Conservation (phyloP, 2,888 invertebrate species). For the Cephus nigrinus region DNA sequence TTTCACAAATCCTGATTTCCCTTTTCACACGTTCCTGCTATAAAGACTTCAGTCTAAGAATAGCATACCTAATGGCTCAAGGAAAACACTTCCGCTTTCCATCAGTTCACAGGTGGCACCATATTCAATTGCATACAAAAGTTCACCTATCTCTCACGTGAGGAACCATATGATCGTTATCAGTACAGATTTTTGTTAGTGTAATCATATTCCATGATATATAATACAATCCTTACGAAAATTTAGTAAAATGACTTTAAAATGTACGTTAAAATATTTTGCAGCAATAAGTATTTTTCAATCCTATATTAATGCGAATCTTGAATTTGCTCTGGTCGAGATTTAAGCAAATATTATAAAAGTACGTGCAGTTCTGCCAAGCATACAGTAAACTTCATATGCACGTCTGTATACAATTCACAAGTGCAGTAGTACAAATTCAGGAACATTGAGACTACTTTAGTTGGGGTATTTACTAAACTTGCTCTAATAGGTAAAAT, state of each 20-base stretch:
- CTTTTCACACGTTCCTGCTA: background rate
- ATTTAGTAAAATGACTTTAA: too few species aligned
- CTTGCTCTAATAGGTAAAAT: background rate
- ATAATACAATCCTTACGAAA: too few species aligned
- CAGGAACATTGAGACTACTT: background rate
- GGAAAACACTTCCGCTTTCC: background rate
- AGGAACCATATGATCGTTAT: too few species aligned
- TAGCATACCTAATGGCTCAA: background rate
- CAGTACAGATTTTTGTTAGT: too few species aligned
- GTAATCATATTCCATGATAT: too few species aligned
- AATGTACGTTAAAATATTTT: background rate
- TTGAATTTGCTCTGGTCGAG: background rate
- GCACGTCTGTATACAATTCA: background rate
- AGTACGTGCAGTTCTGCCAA: background rate
- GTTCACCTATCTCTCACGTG: too few species aligned
- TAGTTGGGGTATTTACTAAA: background rate
- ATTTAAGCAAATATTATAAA: background rate
- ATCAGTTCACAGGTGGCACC: background rate
- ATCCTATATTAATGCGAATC: background rate
- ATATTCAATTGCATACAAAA: background rate
- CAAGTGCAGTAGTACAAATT: background rate
- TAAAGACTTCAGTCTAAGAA: background rate
- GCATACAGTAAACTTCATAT: background rate
- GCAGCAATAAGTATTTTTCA: background rate
- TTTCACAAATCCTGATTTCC: background rate